Conservation (phyloP, 2,797 vertebrate genomes). For the Agapornis canus region DNA sequence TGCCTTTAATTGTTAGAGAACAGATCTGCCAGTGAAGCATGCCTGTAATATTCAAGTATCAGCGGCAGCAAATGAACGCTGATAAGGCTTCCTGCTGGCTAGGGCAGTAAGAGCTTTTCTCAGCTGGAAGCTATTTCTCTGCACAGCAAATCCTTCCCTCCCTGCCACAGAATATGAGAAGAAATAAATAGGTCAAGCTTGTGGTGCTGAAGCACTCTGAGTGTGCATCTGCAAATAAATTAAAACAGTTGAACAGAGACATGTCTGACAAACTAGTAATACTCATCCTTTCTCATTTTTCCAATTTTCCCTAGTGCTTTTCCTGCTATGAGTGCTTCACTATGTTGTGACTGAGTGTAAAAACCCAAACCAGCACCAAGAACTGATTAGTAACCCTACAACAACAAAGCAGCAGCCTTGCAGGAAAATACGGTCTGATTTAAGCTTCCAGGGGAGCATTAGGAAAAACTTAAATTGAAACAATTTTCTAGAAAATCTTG, state of each 20-base stretch:
- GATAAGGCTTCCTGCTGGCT: neutral
- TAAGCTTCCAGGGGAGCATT: neutral
- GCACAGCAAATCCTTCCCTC: neutral
- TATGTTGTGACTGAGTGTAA: neutral
- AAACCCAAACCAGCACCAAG: neutral
- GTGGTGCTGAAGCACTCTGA: neutral
- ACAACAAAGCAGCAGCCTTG: neutral
- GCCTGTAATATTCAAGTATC: neutral
- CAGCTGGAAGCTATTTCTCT: neutral
- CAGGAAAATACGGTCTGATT: neutral
- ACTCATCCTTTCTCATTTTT: neutral
- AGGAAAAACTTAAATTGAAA: neutral
- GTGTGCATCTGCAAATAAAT: neutral
- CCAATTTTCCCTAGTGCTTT: neutral
- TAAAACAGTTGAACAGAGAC: neutral
- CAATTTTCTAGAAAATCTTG: neutral
- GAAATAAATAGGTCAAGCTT: constrained; percentile 36
- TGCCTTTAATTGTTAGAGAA: neutral
- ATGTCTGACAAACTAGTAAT: neutral
- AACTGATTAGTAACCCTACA: neutral
- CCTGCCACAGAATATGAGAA: neutral
- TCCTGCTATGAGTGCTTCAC: neutral
- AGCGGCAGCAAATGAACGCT: neutral
- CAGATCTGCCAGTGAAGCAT: neutral
- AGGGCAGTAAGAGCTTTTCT: neutral